Base-by-base conservation (phyloP, 2,888 invertebrate genomes). In the Meiosimyza decipiens region DNA sequence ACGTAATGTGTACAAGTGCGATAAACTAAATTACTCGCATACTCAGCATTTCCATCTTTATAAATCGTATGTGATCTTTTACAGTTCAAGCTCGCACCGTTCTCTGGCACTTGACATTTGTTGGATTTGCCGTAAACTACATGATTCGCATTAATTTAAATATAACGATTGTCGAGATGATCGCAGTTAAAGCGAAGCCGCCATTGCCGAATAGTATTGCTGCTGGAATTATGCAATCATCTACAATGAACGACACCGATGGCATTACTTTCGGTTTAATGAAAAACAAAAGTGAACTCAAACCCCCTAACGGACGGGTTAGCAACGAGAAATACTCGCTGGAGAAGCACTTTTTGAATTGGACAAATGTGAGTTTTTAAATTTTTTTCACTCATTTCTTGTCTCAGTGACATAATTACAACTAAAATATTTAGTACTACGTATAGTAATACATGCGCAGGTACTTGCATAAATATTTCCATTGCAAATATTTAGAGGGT, bases 81-180 rank as follows among this genome's bases (percentile, higher is more conserved):
- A 9, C 74, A 84, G 85, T 84, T 72, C 77, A 86, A 78, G 84
- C 84, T 67, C 85, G 88, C 47, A 85, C 86, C 7, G 89, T 91
- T 15, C 84, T 92, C 15, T 92, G 92, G 92, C 88, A 90, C 77
- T 82, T 92, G 79, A 89, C 89, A 2, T 92, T 92, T 82, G 86
- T 88, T 71, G 92, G 92, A 15, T 92, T 92, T 79, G 91, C 90
- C 6, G 89, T 91, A 66, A 92, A 92, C 84, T 92, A 92, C 80
- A 91, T 92, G 91, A 87, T 91, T 18, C 87, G 92, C 40, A 90
- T 91, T 71, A 92, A 92, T 84, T 84, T 92, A 71, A 92, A 92
- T 81, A 90, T 92, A 69, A 90, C 91, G 28, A 91, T 92, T 78
- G 92, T 92, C 64, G 90, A 91, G 62, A 92, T 92, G 92, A 89